Conservation (phyloP, 2,113 vertebrate species). For the Candoia aspera region DNA sequence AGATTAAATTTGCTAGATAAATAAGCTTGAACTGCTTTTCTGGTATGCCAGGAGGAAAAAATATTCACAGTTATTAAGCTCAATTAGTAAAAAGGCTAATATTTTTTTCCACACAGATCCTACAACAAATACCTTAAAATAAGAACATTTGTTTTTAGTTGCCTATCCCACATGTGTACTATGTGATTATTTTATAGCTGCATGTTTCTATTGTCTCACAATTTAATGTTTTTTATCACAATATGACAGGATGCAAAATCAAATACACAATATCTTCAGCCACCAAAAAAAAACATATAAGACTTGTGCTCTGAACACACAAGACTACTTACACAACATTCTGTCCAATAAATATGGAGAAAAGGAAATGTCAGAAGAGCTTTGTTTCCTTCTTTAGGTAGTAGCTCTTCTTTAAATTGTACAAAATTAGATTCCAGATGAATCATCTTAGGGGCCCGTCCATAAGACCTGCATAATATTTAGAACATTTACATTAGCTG, state of each 20-base stretch:
- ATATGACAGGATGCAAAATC: background rate
- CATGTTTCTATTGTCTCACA: too few relatives aligned
- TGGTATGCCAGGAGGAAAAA: constrained; percentile 30
- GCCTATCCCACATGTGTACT: background rate
- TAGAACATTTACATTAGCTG: constrained; percentile 22
- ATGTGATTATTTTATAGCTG: background rate
- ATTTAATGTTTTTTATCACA: background rate
- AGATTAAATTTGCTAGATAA: constrained; percentile 39
- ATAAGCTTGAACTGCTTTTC: constrained; percentile 33
- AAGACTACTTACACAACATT: constrained; percentile 91
- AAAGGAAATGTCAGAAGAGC: constrained; percentile 98
- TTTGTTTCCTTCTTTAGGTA: constrained; percentile 96
- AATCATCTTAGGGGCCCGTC: constrained; percentile 98
- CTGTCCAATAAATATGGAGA: constrained; percentile 98
- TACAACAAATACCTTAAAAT: background rate
- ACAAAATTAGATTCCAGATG: constrained; percentile 99
- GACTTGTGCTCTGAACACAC: constrained; percentile 2
- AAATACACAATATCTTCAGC: background rate
- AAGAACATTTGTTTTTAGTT: background rate
- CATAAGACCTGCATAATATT: constrained; percentile 84
- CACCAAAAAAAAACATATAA: background rate
- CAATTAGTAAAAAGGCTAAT: background rate
- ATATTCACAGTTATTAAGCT: background rate
- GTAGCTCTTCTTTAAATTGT: constrained; percentile 96
- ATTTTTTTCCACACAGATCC: background rate